A percentile compares a stretch with the other conserved stretches of the same genome.
Evolutionary conservation across 2,888 invertebrate species (phyloP).

Genomic region (Ectemnius lituratus): DNA sequence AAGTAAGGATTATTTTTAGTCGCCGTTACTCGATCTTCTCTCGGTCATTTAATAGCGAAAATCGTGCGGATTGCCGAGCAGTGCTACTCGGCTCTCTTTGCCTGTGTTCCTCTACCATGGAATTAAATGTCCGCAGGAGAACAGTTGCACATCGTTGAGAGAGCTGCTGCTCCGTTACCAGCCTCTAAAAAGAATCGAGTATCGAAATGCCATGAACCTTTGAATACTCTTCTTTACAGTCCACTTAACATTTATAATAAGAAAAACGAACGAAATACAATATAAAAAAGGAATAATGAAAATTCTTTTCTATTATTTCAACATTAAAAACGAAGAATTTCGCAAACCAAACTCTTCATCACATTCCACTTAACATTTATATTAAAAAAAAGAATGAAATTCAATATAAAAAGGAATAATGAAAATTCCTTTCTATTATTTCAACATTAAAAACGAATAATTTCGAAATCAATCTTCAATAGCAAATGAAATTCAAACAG

Average conservation of each 20-base stretch:
- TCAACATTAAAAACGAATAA: too few relatives aligned
- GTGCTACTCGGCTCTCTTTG: constrained; percentile 14
- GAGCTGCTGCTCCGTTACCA: too few relatives aligned
- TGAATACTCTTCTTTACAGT: constrained; percentile 33
- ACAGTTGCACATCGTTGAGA: constrained; percentile 30
- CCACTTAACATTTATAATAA: neutral
- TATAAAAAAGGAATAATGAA: too few relatives aligned
- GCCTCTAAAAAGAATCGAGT: constrained; percentile 34
- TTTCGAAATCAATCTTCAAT: too few relatives aligned
- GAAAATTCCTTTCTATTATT: too few relatives aligned
- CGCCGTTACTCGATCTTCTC: constrained; percentile 34
- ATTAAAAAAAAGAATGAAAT: too few relatives aligned
- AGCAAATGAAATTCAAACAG: too few relatives aligned
- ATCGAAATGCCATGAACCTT: constrained; percentile 45
- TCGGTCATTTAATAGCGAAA: constrained; percentile 41
- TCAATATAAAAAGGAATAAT: too few relatives aligned
- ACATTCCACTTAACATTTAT: constrained; percentile 8
- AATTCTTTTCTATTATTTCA: too few relatives aligned
- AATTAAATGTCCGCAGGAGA: constrained; percentile 47
- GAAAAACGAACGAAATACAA: too few relatives aligned
- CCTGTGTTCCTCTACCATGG: constrained; percentile 20
- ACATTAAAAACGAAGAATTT: too few relatives aligned
- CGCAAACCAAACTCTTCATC: constrained; percentile 31
- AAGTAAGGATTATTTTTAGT: constrained; percentile 15
- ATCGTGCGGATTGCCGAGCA: constrained; percentile 31